phyloP scores from a whole-genome alignment of 2,113 vertebrate genomes.

The Rhodinocichla rosea region DNA sequence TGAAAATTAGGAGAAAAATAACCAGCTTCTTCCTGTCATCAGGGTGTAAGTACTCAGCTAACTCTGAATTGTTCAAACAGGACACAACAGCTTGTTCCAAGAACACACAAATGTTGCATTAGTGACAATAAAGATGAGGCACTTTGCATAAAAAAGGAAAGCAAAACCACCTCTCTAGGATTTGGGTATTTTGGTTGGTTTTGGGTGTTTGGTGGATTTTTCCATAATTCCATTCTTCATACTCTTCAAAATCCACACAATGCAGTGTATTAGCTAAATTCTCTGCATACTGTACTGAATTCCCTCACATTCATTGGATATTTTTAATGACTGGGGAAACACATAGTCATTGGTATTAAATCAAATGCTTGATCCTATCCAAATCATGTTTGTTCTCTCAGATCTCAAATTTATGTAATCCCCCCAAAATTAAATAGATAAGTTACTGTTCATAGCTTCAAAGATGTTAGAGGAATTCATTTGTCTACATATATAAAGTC shows the following conservation, averaged over 20 bases:
- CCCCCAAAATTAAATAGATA: not conserved
- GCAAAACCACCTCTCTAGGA: not conserved
- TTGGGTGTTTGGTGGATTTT: not conserved
- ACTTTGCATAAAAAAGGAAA: not conserved
- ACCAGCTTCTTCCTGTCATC: not conserved
- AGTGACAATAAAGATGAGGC: not conserved
- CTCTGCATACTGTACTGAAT: not conserved
- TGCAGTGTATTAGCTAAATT: not conserved
- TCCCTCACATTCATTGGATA: not conserved
- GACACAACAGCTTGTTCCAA: not conserved
- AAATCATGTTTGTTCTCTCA: not conserved
- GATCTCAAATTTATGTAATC: not conserved
- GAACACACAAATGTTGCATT: not conserved
- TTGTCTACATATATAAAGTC: not conserved
- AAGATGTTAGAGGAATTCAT: not conserved
- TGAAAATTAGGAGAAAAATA: not conserved
- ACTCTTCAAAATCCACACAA: not conserved
- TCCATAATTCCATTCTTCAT: not conserved
- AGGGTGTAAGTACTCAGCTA: not conserved
- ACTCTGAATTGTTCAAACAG: not conserved
- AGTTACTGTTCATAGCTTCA: too few relatives aligned
- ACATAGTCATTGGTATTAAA: not conserved
- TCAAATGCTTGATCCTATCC: not conserved
- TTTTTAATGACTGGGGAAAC: not conserved
- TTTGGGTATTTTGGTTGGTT: not conserved